Evolutionary conservation across 2,888 invertebrate species (phyloP), one percentile per base, ranked within the genome.

Genomic region (Amblyjoppa fuscipennis): DNA sequence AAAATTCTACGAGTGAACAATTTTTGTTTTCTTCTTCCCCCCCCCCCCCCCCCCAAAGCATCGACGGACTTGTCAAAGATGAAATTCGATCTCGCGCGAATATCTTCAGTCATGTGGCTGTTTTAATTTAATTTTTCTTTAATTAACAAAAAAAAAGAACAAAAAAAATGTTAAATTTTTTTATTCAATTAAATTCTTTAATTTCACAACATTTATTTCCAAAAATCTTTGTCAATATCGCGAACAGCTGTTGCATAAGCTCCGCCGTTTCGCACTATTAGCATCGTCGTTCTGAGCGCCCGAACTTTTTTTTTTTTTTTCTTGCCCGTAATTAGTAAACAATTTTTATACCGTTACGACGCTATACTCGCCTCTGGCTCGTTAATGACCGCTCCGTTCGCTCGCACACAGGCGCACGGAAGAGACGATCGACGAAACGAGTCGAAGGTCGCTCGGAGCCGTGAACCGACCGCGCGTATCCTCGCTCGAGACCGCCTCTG

Each of bases 391-490:
- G 28, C 28, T 16, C 6, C n/a, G 6, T 61, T 2, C 61, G 61
- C 61, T 16, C 31, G 16, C 16, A 61, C 61, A 5, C 53, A 45
- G 45, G 13, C 45, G 3, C 45, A 45, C 45, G 45, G 45, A 45
- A 45, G 31, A 61, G 61, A 61, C 61, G 31, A 61, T 34, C 61
- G 61, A 31, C 13, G 61, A 61, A 4, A 61, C 34, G 34, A 59
- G 59, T 59, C 59, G 59, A 61, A 61, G 61, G 61, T 61, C 61
- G 61, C 34, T 16, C 31, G 34, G 61, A 5, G n/a, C 61, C 61
- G 34, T 34, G 61, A 34, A 61, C 31, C 61, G 61, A 61, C 13
- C 61, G 61, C 28, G 28, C 1, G n/a, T 61, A 61, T 61, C 31
- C 13, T 34, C 61, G 61, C 31, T 31, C n/a, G 16, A 7, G 16